Percentiles rank a stretch among this genome's conserved stretches.
Evolutionary conservation across 2,113 vertebrate species (phyloP).

Genomic region (Apodemus sylvaticus): DNA sequence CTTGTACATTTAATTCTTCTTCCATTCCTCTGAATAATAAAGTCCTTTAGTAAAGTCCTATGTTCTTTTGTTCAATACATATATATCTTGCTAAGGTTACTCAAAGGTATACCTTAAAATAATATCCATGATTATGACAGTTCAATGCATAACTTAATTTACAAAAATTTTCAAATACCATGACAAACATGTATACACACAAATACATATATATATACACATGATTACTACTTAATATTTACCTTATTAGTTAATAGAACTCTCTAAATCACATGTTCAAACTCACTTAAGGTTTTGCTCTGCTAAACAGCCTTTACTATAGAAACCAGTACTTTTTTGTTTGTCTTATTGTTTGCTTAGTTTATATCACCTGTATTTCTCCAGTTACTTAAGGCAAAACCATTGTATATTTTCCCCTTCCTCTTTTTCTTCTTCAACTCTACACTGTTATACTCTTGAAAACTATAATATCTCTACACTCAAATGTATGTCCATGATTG

Average conservation of each 20-base stretch:
- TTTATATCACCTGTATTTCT: not conserved
- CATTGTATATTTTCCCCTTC: not conserved
- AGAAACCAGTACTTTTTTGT: not conserved
- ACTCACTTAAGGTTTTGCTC: not conserved
- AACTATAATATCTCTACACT: not conserved
- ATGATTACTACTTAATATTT: not conserved
- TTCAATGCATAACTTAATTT: not conserved
- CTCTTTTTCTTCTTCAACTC: not conserved
- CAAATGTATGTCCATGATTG: not conserved
- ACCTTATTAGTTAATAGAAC: not conserved
- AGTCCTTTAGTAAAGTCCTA: fast-evolving
- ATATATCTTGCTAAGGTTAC: not conserved
- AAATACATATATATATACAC: not conserved
- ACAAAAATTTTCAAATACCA: not conserved
- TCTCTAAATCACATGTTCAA: not conserved
- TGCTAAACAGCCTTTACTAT: fast-evolving
- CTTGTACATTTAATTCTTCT: not conserved
- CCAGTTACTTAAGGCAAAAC: not conserved
- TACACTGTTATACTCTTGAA: not conserved
- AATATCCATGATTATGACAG: not conserved
- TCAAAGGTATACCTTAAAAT: not conserved
- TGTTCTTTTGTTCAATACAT: not conserved
- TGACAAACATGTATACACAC: too few relatives aligned
- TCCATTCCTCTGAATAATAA: not conserved
- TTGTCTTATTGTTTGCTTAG: not conserved